Conservation (phyloP, 2,113 vertebrate species). For the Camelus bactrianus region DNA sequence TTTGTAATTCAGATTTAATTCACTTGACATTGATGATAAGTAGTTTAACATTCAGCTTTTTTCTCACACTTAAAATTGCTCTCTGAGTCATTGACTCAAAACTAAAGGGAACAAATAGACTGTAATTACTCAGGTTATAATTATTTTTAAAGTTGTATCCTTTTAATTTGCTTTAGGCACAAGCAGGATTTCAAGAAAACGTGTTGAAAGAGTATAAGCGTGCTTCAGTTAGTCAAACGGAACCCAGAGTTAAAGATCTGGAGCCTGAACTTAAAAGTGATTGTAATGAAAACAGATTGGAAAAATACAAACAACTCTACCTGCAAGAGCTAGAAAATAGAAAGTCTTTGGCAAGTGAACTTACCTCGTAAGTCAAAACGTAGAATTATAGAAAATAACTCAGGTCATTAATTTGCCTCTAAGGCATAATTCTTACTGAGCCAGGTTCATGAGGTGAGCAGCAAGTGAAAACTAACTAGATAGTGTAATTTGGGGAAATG, state of each 20-base stretch:
- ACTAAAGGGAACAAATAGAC: neutral
- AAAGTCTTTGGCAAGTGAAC: conserved; percentile 89
- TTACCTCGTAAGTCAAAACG: conserved; percentile 90
- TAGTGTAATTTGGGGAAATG: neutral
- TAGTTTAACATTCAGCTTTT: conserved; percentile 8
- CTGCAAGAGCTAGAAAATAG: conserved; percentile 90
- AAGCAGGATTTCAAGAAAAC: conserved; percentile 94
- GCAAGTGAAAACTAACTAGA: no score
- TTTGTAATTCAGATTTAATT: conserved; percentile 11
- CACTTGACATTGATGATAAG: neutral
- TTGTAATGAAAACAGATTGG: conserved; percentile 88
- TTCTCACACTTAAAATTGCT: neutral
- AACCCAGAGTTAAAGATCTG: conserved; percentile 90
- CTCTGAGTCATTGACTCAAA: conserved; percentile 41
- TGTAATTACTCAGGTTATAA: neutral
- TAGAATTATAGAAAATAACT: neutral
- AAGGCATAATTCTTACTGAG: neutral
- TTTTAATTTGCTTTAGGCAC: conserved; percentile 86
- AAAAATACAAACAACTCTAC: conserved; percentile 91
- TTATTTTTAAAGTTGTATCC: neutral
- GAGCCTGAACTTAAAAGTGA: conserved; percentile 87
- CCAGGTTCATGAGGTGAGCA: no score
- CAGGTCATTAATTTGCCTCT: neutral
- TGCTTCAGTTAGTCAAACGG: conserved; percentile 89
- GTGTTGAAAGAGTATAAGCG: conserved; percentile 91